Percentiles rank a stretch among this genome's conserved stretches.
These are phyloP conservation scores for Exephanes ischioxanthus DNA, from an alignment of 2,888 invertebrate genomes.

Conservation along the genomic window DNA sequence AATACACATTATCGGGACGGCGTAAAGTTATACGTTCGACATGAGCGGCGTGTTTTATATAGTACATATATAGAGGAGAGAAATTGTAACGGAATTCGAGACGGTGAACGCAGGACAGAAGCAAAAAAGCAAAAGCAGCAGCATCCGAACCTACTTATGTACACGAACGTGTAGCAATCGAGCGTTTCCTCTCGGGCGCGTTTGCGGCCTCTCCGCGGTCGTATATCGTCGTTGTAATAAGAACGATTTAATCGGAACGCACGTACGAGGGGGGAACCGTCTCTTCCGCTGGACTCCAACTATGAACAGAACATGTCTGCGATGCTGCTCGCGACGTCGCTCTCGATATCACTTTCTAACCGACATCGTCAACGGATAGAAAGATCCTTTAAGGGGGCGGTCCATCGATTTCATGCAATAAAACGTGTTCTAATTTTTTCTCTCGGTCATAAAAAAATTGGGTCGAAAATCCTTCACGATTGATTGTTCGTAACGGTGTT, in stretches of 20 bases:
- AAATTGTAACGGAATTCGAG: slow-evolving; percentile 73
- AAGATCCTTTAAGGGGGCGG: slow-evolving; percentile 1
- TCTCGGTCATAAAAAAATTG: neutral
- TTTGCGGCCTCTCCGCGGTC: slow-evolving; percentile 32
- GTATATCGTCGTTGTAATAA: slow-evolving; percentile 59
- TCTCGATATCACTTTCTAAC: slow-evolving; percentile 67
- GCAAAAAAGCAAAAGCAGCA: slow-evolving; percentile 34
- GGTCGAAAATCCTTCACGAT: too few species aligned
- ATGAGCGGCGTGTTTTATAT: slow-evolving; percentile 31
- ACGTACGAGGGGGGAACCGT: slow-evolving; percentile 52
- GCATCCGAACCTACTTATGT: slow-evolving; percentile 72
- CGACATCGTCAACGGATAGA: slow-evolving; percentile 33
- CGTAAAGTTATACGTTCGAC: slow-evolving; percentile 62
- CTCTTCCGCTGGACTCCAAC: slow-evolving; percentile 63
- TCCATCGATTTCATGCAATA: neutral
- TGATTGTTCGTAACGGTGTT: too few species aligned
- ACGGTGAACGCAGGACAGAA: slow-evolving; percentile 67
- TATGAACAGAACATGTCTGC: slow-evolving; percentile 31
- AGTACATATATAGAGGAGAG: slow-evolving; percentile 60
- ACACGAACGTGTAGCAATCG: slow-evolving; percentile 71
- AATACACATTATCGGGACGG: slow-evolving; percentile 62
- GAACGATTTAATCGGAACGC: slow-evolving; percentile 71
- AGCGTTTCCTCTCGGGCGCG: slow-evolving; percentile 68
- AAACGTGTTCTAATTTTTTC: neutral
- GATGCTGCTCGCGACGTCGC: slow-evolving; percentile 25